Percentiles rank a stretch among this genome's conserved stretches.
phyloP scores from a whole-genome alignment of 2,888 invertebrate species.

The Ochropleura plecta region DNA sequence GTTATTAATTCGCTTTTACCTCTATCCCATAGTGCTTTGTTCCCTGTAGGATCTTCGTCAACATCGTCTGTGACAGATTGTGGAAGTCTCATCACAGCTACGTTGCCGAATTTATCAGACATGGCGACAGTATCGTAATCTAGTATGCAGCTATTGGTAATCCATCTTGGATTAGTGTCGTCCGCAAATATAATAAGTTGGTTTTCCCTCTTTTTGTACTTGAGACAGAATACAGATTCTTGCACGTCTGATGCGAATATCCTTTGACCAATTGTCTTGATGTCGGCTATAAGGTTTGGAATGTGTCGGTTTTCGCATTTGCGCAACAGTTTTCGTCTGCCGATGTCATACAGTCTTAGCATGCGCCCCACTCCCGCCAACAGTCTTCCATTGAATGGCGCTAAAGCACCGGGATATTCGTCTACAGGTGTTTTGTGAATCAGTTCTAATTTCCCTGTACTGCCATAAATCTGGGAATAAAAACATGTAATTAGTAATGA shows the following conservation, averaged over 20 bases:
- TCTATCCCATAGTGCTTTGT: constrained; percentile 98
- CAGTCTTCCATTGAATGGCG: constrained; percentile 97
- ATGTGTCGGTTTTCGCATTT: constrained; percentile 99
- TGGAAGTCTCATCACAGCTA: constrained; percentile 97
- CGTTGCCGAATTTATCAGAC: constrained; percentile 99
- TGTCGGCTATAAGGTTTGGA: constrained; percentile 98
- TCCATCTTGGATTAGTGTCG: constrained; percentile 98
- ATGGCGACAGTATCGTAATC: constrained; percentile 99
- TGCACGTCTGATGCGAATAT: constrained; percentile 99
- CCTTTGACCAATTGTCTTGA: constrained; percentile 98
- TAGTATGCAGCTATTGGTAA: constrained; percentile 97
- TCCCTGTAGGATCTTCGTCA: constrained; percentile 99
- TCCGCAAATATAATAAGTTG: constrained; percentile 99
- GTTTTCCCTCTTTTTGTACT: constrained; percentile 98
- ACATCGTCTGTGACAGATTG: constrained; percentile 98
- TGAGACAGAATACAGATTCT: constrained; percentile 98
- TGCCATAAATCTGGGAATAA: constrained; percentile 90
- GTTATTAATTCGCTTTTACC: constrained; percentile 77
- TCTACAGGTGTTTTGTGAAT: constrained; percentile 98
- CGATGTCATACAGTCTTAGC: constrained; percentile 98
- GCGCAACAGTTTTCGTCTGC: constrained; percentile 96
- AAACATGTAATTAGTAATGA: background rate
- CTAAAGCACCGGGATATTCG: constrained; percentile 97
- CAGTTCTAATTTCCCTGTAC: constrained; percentile 96
- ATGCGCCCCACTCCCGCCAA: constrained; percentile 98